A percentile compares a stretch with the other conserved stretches of the same genome.
These are phyloP conservation scores for Pelecanus crispus DNA, from an alignment of 2,113 vertebrate species.

Conservation along the genomic window DNA sequence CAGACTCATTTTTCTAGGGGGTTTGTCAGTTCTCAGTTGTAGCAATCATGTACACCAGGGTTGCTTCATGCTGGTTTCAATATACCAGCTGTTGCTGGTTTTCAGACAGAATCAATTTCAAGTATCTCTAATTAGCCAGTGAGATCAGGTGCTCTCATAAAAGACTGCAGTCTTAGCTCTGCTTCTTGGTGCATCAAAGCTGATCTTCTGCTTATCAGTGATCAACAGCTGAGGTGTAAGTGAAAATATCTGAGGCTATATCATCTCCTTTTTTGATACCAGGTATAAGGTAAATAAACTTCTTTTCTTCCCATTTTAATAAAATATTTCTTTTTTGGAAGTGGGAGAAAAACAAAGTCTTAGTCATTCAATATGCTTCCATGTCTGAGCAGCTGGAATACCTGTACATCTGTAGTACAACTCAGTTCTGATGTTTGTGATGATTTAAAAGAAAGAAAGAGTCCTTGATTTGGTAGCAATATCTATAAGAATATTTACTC, in stretches of 20 bases:
- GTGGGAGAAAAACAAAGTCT: neutral
- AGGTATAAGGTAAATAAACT: neutral
- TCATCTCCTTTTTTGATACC: neutral
- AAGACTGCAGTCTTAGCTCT: neutral
- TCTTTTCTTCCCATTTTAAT: neutral
- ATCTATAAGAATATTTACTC: neutral
- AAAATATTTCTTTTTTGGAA: neutral
- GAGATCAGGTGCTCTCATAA: conserved; percentile 1
- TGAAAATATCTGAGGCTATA: neutral
- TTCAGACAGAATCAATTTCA: neutral
- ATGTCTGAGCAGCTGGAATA: neutral
- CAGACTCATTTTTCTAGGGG: neutral
- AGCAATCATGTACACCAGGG: neutral
- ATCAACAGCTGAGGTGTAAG: neutral
- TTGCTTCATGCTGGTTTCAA: neutral
- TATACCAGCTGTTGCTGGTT: neutral
- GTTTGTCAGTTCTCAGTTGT: neutral
- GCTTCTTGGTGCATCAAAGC: neutral
- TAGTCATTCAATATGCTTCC: neutral
- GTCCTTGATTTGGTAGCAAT: neutral
- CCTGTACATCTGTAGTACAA: neutral
- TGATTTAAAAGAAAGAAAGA: neutral
- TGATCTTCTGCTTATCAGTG: neutral
- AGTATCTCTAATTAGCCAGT: conserved; percentile 13
- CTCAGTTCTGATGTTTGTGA: neutral